A percentile compares a stretch with the other conserved stretches of the same genome.
Conservation (phyloP, 2,888 invertebrate genomes). For the Opisthograptis luteolata region DNA sequence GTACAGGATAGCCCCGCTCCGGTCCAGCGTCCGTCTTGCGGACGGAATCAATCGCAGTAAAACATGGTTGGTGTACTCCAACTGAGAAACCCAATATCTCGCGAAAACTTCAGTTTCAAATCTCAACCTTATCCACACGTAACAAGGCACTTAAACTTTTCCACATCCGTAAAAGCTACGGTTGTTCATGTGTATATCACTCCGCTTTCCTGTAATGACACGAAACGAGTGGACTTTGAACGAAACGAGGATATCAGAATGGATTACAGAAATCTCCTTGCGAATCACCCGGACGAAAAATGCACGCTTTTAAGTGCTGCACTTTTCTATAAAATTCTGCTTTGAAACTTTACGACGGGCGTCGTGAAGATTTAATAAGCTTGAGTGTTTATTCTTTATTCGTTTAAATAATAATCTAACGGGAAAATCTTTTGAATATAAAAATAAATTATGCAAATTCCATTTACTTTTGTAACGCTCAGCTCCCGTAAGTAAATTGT, state of each 20-base stretch:
- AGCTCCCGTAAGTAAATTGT: conserved; percentile 42
- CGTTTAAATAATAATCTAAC: conserved; percentile 10
- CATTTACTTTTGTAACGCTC: conserved; percentile 32
- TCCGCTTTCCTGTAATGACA: conserved; percentile 73
- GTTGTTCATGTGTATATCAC: conserved; percentile 64
- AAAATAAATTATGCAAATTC: conserved; percentile 37
- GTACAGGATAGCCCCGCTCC: conserved; percentile 74
- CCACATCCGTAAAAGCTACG: conserved; percentile 31
- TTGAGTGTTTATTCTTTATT: conserved; percentile 23
- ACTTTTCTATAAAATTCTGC: conserved; percentile 29
- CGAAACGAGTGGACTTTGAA: conserved; percentile 75
- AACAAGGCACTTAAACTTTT: conserved; percentile 30
- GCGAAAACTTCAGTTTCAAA: conserved; percentile 39
- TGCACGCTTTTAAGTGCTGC: conserved; percentile 41
- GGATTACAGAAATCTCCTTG: conserved; percentile 65
- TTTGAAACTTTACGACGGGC: conserved; percentile 23
- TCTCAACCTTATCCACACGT: conserved; percentile 43
- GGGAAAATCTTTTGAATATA: conserved; percentile 25
- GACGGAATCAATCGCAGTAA: conserved; percentile 82
- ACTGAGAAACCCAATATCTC: conserved; percentile 40
- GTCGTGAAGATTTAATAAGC: conserved; percentile 26
- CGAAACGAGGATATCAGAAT: conserved; percentile 68
- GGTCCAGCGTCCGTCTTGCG: conserved; percentile 70
- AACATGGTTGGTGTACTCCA: conserved; percentile 67
- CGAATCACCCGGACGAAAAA: conserved; percentile 51